Evolutionary conservation across 1,140 invertebrate species (phyloP).

Genomic region (Drosophila bocki): DNA sequence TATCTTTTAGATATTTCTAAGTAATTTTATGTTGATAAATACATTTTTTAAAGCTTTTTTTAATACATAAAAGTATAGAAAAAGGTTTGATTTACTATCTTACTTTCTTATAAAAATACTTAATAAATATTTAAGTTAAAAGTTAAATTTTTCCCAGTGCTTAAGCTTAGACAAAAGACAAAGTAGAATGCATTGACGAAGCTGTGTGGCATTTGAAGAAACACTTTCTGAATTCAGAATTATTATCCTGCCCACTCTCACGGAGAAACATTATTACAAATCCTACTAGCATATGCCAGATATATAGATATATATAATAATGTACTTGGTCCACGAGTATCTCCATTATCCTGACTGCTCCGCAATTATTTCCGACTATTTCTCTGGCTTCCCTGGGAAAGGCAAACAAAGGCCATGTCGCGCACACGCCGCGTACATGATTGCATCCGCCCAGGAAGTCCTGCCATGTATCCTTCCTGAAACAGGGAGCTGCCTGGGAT

Average conservation of each 20-base stretch:
- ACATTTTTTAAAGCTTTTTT: not conserved
- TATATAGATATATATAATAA: slow-evolving; percentile 30
- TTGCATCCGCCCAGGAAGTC: slow-evolving; percentile 76
- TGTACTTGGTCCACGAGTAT: slow-evolving; percentile 44
- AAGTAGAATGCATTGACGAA: slow-evolving; percentile 68
- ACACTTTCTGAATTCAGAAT: slow-evolving; percentile 18
- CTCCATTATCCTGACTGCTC: slow-evolving; percentile 43
- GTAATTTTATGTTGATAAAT: not conserved
- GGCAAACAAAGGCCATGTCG: slow-evolving; percentile 58
- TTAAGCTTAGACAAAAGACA: slow-evolving; percentile 9
- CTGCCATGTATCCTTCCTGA: slow-evolving; percentile 35
- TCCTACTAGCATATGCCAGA: slow-evolving; percentile 53
- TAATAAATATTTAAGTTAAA: not conserved
- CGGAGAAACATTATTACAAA: not conserved
- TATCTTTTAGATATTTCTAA: not conserved
- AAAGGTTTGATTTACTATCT: not conserved
- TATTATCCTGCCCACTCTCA: not conserved
- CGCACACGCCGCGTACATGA: slow-evolving; percentile 69
- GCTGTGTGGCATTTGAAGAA: slow-evolving; percentile 12
- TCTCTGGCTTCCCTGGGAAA: slow-evolving; percentile 62
- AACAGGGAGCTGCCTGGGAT: slow-evolving; percentile 14
- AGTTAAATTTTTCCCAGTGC: not conserved
- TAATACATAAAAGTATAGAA: not conserved
- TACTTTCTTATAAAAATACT: too few species aligned
- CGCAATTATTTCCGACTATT: slow-evolving; percentile 43